Evolutionary conservation across 2,113 vertebrate species (phyloP).

Genomic region (Lagopus muta): DNA sequence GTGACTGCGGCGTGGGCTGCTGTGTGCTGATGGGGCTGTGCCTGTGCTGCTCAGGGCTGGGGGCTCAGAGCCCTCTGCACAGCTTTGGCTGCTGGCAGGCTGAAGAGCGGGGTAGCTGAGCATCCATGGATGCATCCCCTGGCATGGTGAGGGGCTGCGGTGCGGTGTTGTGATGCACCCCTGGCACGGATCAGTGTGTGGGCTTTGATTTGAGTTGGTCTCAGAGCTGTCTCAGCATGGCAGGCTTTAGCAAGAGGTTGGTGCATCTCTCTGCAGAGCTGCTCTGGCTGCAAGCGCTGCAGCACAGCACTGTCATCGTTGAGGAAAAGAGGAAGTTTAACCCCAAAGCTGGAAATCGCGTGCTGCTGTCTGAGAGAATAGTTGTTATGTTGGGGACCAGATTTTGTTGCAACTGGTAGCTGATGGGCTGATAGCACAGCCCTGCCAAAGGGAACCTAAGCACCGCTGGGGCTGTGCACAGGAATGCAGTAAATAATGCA

Average conservation of each 20-base stretch:
- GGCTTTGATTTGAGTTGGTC: accelerated
- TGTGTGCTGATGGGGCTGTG: background rate
- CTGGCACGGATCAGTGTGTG: accelerated
- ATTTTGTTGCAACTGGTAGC: background rate
- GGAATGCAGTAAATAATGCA: background rate
- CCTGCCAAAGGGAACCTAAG: background rate
- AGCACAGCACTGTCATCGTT: accelerated
- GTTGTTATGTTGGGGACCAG: accelerated
- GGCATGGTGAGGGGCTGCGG: accelerated
- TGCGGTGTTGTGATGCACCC: accelerated
- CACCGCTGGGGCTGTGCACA: accelerated
- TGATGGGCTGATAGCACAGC: accelerated
- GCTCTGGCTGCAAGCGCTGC: background rate
- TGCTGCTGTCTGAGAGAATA: accelerated
- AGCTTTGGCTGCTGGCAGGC: background rate
- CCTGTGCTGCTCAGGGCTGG: background rate
- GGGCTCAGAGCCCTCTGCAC: background rate
- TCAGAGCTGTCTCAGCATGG: accelerated
- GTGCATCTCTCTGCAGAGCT: accelerated
- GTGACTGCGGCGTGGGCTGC: background rate
- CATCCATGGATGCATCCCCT: accelerated
- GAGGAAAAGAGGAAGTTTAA: background rate
- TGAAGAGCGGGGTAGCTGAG: background rate
- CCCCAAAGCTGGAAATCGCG: background rate
- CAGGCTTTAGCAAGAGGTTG: background rate